Conservation (phyloP, 2,797 vertebrate species). For the Naso thynnoides region DNA sequence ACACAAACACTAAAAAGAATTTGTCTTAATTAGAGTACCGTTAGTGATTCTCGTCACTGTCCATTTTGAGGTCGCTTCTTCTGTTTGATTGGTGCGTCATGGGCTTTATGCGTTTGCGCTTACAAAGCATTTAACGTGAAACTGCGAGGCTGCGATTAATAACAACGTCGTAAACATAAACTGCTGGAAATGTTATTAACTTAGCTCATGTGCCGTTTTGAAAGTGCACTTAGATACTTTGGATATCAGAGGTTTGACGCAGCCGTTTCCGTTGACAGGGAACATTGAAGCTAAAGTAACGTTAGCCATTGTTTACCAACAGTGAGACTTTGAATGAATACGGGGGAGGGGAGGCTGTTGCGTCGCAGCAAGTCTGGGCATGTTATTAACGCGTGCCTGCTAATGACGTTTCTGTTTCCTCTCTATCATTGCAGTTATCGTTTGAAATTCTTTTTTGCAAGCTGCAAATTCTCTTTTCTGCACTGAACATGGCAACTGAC, state of each 20-base stretch:
- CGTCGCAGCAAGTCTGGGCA: conserved; percentile 35
- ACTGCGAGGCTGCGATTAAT: background rate
- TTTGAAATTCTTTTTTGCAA: conserved; percentile 20
- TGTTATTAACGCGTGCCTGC: conserved; percentile 34
- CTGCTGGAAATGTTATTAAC: accelerated
- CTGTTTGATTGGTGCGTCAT: too few species aligned
- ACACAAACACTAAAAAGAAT: too few species aligned
- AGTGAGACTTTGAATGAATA: conserved; percentile 64
- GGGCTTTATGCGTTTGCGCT: too few species aligned
- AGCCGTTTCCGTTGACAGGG: conserved; percentile 22
- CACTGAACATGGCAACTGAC: conserved; percentile 85
- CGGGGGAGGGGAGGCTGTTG: conserved; percentile 43
- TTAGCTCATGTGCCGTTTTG: accelerated
- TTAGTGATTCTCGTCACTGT: too few species aligned
- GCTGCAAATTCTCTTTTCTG: conserved; percentile 38
- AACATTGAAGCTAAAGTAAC: conserved; percentile 36
- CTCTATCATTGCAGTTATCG: conserved; percentile 50
- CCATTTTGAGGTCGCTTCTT: too few species aligned
- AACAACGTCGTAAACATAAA: background rate
- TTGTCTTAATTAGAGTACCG: too few species aligned
- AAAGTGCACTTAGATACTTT: too few species aligned
- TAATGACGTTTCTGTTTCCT: background rate
- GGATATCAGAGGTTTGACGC: background rate
- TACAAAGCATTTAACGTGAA: too few species aligned
- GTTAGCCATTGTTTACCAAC: conserved; percentile 77